Percentiles rank a stretch among this genome's conserved stretches.
Conservation (phyloP, 2,888 invertebrate species). For the Hoplodrina blanda region DNA sequence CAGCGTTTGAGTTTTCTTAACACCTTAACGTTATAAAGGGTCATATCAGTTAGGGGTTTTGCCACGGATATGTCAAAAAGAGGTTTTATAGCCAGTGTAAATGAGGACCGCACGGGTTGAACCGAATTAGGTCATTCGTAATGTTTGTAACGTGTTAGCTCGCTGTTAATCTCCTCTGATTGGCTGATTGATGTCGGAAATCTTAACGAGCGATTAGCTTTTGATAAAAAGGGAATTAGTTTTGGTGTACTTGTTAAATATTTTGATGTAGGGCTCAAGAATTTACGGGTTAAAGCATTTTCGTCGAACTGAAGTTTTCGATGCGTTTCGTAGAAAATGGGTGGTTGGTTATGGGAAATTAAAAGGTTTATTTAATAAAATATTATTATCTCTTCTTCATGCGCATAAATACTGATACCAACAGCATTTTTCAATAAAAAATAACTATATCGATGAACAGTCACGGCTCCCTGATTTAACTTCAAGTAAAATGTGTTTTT, state of each 20-base stretch:
- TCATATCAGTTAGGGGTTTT: slow-evolving; percentile 90
- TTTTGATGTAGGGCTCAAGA: slow-evolving; percentile 39
- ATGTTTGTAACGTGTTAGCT: slow-evolving; percentile 69
- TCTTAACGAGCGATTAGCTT: slow-evolving; percentile 57
- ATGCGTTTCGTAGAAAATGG: background rate
- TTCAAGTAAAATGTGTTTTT: slow-evolving; percentile 28
- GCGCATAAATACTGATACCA: too few species aligned
- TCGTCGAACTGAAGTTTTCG: too few species aligned
- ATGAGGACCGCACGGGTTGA: slow-evolving; percentile 87
- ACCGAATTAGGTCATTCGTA: slow-evolving; percentile 83
- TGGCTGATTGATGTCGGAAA: slow-evolving; percentile 65
- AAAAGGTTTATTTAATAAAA: too few species aligned
- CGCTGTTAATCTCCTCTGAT: slow-evolving; percentile 61
- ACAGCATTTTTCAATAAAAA: too few species aligned
- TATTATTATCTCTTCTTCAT: too few species aligned
- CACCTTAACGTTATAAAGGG: slow-evolving; percentile 88
- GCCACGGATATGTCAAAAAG: slow-evolving; percentile 91
- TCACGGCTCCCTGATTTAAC: slow-evolving; percentile 3
- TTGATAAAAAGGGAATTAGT: slow-evolving; percentile 59
- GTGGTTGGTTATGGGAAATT: too few species aligned
- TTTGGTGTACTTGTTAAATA: slow-evolving; percentile 38
- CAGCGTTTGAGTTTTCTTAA: slow-evolving; percentile 78
- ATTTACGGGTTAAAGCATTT: background rate
- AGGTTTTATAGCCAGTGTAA: slow-evolving; percentile 89
- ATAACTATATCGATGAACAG: too few species aligned